These are phyloP conservation scores for Heliconius hortense DNA, from an alignment of 2,888 invertebrate species.

Conservation along the genomic window DNA sequence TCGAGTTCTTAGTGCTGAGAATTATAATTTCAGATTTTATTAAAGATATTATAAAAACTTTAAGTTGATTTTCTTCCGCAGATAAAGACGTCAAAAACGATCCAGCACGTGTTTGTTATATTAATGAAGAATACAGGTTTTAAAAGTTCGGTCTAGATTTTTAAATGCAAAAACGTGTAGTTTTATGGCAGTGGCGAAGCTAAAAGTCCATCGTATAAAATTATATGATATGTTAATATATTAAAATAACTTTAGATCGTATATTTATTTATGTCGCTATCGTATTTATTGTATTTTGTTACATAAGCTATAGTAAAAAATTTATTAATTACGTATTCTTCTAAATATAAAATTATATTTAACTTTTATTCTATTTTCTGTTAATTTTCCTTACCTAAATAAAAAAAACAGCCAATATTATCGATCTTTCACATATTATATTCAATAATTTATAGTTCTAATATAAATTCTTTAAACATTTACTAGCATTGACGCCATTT, in stretches of 20 bases:
- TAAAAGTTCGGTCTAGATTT: conserved; percentile 23
- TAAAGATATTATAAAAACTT: conserved; percentile 43
- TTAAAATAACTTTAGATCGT: not conserved
- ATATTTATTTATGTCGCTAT: not conserved
- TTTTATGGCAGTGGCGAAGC: not conserved
- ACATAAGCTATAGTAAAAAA: not conserved
- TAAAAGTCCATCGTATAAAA: not conserved
- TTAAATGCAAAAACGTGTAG: conserved; percentile 9
- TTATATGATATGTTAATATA: not conserved
- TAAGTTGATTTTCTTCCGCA: conserved; percentile 44
- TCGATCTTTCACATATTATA: too few species aligned
- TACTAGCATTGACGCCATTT: not conserved
- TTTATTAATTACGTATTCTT: not conserved
- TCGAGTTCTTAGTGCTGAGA: conserved; percentile 32
- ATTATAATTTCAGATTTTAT: conserved; percentile 49
- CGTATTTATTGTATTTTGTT: not conserved
- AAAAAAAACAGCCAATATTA: too few species aligned
- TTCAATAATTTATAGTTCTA: too few species aligned
- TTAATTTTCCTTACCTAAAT: too few species aligned
- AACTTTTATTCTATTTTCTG: not conserved
- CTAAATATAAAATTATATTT: not conserved
- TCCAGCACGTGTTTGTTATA: conserved; percentile 42
- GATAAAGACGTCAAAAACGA: conserved; percentile 48
- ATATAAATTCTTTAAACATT: not conserved
- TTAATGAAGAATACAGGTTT: conserved; percentile 36